Conservation (phyloP, 2,113 vertebrate genomes). For the Nothobranchius kuhntae region DNA sequence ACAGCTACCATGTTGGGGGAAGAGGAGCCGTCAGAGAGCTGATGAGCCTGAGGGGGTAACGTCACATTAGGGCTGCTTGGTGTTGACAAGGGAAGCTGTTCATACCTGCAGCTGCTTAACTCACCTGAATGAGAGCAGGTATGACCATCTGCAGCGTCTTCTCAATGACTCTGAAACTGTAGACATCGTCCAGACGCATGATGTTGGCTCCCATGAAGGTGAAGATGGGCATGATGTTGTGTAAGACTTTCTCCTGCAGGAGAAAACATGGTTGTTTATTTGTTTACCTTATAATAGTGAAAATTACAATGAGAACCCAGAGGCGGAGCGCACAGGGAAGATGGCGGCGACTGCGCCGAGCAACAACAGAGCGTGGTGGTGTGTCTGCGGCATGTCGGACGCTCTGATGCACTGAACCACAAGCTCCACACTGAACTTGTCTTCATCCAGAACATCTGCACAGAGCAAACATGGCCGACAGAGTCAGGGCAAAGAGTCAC, state of each 20-base stretch:
- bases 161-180: slow-evolving; percentile 96
- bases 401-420: slow-evolving; percentile 92
- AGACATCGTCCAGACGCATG: slow-evolving; percentile 92
- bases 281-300: no score
- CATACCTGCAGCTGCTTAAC: background rate
- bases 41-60: slow-evolving; percentile 78
- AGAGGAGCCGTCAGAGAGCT: slow-evolving; percentile 67
- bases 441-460: slow-evolving; percentile 87
- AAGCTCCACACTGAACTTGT: slow-evolving; percentile 94
- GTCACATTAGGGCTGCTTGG: background rate
- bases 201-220: slow-evolving; percentile 97
- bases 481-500: background rate
- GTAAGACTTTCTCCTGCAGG: slow-evolving; percentile 93
- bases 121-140: slow-evolving; percentile 91
- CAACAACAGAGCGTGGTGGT: slow-evolving; percentile 94
- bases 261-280: background rate
- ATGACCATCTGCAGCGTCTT: slow-evolving; percentile 94
- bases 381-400: slow-evolving; percentile 92
- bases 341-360: slow-evolving; percentile 87
- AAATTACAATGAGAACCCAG: no score
- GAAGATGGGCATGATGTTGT: slow-evolving; percentile 99
- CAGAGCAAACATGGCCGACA: background rate
- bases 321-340: slow-evolving; percentile 84
- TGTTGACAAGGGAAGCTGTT: background rate
- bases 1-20: slow-evolving; percentile 74